Evolutionary conservation across 1,140 invertebrate genomes (phyloP), one percentile per base, ranked within the genome.

Genomic region (Gryon sp.): DNA sequence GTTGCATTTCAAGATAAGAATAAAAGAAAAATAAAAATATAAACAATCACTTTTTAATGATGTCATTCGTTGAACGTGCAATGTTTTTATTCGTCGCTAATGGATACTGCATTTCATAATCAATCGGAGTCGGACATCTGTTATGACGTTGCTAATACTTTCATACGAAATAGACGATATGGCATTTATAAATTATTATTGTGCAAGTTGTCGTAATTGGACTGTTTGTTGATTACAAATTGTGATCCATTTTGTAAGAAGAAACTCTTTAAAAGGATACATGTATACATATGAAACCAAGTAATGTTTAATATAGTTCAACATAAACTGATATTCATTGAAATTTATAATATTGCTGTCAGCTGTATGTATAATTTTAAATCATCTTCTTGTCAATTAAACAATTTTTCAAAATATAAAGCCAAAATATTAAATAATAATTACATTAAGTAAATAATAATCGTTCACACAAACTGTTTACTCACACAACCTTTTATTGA

Each of bases 41-140:
- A 28, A 24, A 69, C 53, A 38, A 55, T 55, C 30, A 22, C 28
- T 16, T 41, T 48, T 59, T 57, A 59, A 57, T 59, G 53, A 50
- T 43, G 65, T 43, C 53, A 59, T 59, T 32, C 16, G 34, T 43
- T 52, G 8, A 26, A 32, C 16, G 20, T 28, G 57, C 26, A 11
- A 30, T 18, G 20, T 18, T 18, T 34, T 34, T 30, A 30, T 34
- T 32, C 40, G 6, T 18, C 12, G 14, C n/a, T 9, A 50, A 34
- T 9, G 53, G 4, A 24, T 14, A 11, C 2, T 14, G 30, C 12
- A 26, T 48, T 62, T 62, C 57, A 24, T 50, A 62, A 60, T 11
- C 4, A 38, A 14, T 12, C 15, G 15, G 34, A 38, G 15, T 38
- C 18, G 34, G 15, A 15, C 34, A 12, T 19, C 6, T 53, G 16